phyloP scores from a whole-genome alignment of 2,797 vertebrate species.

The Coccyzus lansbergi region DNA sequence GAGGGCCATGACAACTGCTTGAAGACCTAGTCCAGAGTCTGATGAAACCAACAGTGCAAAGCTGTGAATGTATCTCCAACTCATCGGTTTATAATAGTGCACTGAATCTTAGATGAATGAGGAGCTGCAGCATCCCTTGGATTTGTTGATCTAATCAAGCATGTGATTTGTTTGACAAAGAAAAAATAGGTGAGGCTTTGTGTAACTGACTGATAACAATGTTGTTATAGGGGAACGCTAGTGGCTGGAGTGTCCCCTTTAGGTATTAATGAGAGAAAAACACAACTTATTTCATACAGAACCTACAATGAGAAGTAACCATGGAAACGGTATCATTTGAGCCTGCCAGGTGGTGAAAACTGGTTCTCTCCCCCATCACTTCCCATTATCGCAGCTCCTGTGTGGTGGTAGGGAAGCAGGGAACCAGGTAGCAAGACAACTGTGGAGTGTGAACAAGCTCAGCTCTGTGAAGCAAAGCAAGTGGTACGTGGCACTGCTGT shows the following conservation, averaged over 20 bases:
- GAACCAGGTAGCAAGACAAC: background rate
- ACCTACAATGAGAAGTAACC: background rate
- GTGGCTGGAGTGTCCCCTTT: background rate
- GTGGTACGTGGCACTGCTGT: fast-evolving
- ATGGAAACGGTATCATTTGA: background rate
- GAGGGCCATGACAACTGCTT: background rate
- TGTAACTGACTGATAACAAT: background rate
- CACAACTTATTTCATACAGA: background rate
- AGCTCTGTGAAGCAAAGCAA: background rate
- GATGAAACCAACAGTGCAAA: background rate
- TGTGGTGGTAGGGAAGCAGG: background rate
- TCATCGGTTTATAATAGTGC: background rate
- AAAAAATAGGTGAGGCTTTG: background rate
- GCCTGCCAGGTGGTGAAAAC: background rate
- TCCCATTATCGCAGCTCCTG: background rate
- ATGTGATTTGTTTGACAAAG: background rate
- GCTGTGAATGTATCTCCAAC: background rate
- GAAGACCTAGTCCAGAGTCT: background rate
- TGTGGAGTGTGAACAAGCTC: background rate
- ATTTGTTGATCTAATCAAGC: background rate
- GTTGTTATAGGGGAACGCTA: background rate
- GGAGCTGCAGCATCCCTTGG: background rate
- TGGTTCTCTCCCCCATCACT: fast-evolving
- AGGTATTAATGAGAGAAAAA: background rate
- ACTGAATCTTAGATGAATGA: background rate